Evolutionary conservation across 1,140 invertebrate species (phyloP).

Genomic region (Heliconius congener): DNA sequence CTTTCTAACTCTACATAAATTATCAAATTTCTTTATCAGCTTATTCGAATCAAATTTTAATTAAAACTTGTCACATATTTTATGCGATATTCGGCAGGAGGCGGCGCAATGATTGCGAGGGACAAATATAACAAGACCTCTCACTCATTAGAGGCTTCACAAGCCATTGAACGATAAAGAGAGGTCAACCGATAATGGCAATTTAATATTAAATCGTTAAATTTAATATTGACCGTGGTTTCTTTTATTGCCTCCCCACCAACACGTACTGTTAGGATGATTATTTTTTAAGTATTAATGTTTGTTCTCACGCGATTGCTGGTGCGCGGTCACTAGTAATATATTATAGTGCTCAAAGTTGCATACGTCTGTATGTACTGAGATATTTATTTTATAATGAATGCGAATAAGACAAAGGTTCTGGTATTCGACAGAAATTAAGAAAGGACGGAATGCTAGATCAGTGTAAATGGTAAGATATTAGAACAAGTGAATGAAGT

Average conservation of each 20-base stretch:
- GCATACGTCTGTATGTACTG: neutral
- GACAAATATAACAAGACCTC: constrained; percentile 56
- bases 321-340: constrained; percentile 11
- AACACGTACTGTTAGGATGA: constrained; percentile 66
- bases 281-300: constrained; percentile 63
- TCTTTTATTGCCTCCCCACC: constrained; percentile 75
- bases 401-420: too few species aligned
- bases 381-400: neutral
- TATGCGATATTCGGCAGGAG: constrained; percentile 74
- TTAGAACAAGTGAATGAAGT: too few species aligned
- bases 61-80: constrained; percentile 80
- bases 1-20: constrained; percentile 63
- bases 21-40: constrained; percentile 76
- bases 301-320: constrained; percentile 74
- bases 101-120: constrained; percentile 57
- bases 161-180: constrained; percentile 35
- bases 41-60: constrained; percentile 76
- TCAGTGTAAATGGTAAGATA: too few species aligned
- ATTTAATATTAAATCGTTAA: constrained; percentile 77
- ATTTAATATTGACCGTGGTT: constrained; percentile 76
- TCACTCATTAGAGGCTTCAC: constrained; percentile 37
- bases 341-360: neutral
- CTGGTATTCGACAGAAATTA: too few species aligned
- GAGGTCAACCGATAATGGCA: constrained; percentile 55
- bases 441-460: too few species aligned